Conservation (phyloP, 2,888 invertebrate genomes). For the Pachydiplax longipennis region DNA sequence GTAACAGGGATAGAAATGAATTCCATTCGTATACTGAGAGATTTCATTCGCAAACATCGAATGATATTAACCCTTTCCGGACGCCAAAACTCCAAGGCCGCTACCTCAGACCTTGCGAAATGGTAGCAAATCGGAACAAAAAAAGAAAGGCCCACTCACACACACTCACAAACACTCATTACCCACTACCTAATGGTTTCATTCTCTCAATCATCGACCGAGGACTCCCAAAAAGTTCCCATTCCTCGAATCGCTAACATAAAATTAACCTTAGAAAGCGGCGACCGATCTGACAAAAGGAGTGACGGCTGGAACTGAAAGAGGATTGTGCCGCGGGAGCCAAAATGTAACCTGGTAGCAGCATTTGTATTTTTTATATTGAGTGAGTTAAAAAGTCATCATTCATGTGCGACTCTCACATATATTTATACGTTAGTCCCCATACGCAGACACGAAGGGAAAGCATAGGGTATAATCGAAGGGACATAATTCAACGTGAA, state of each 20-base stretch:
- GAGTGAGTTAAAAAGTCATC: neutral
- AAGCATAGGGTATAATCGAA: neutral
- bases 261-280: neutral
- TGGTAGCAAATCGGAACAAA: neutral
- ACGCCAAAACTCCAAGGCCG: neutral
- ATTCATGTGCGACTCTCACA: neutral
- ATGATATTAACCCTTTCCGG: neutral
- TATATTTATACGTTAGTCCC: neutral
- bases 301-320: neutral
- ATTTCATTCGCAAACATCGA: neutral
- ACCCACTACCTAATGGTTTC: neutral
- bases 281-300: neutral
- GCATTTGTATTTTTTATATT: neutral
- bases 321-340: neutral
- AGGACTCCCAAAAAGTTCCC: neutral
- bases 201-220: neutral
- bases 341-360: neutral
- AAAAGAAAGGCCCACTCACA: neutral
- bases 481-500: neutral
- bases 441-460: neutral
- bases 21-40: neutral
- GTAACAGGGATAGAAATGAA: neutral
- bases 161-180: neutral
- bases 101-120: neutral
- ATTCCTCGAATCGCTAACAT: neutral